Evolutionary conservation across 2,888 invertebrate genomes (phyloP).

Genomic region (Drosophila falleni): DNA sequence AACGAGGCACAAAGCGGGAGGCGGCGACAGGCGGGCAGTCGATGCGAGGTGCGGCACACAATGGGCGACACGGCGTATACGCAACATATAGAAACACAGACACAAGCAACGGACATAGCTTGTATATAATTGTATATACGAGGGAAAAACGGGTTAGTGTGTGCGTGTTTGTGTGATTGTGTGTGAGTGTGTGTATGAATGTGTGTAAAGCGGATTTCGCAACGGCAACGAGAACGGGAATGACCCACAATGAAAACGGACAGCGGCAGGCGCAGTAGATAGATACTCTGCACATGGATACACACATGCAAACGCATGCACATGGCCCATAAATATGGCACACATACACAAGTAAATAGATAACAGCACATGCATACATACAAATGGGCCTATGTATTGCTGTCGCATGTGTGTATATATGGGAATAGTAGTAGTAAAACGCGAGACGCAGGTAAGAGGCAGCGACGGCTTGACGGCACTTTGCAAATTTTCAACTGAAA

Average conservation of each 20-base stretch:
- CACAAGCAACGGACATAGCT: slow-evolving; percentile 41
- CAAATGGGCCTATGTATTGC: slow-evolving; percentile 23
- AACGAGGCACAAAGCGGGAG: slow-evolving; percentile 36
- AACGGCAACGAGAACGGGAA: slow-evolving; percentile 59
- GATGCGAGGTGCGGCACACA: slow-evolving; percentile 69
- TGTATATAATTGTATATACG: slow-evolving; percentile 36
- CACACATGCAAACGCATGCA: slow-evolving; percentile 47
- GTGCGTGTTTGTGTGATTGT: slow-evolving; percentile 44
- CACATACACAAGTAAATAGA: slow-evolving; percentile 42
- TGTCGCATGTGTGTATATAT: slow-evolving; percentile 9
- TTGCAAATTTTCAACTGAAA: slow-evolving; percentile 73
- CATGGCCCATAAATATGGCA: slow-evolving; percentile 73
- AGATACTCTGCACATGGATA: slow-evolving; percentile 48
- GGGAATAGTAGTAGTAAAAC: slow-evolving; percentile 69
- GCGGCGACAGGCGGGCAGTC: not conserved
- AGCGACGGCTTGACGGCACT: slow-evolving; percentile 56
- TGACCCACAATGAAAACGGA: slow-evolving; percentile 78
- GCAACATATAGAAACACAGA: slow-evolving; percentile 43
- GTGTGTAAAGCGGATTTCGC: slow-evolving; percentile 70
- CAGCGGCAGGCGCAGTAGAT: slow-evolving; percentile 43
- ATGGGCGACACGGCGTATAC: slow-evolving; percentile 76
- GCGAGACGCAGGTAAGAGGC: slow-evolving; percentile 61
- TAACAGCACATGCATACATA: slow-evolving; percentile 26
- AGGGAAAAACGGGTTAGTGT: slow-evolving; percentile 25
- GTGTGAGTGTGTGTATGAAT: slow-evolving; percentile 21